Conservation (phyloP, 2,888 invertebrate species). For the Sarcophaga caerulescens region DNA sequence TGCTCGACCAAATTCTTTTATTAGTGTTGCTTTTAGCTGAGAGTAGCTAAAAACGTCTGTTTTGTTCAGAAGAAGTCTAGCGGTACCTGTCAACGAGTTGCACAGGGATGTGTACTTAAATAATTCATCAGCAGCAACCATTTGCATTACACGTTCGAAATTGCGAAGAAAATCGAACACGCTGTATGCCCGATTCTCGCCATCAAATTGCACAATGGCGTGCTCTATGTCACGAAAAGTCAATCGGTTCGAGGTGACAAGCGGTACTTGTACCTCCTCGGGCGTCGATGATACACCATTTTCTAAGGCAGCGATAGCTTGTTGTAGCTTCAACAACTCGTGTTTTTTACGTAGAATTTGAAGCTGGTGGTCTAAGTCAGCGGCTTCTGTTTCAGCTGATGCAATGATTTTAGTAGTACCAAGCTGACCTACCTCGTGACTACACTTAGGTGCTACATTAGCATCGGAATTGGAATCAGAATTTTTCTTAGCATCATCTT, state of each 20-base stretch:
- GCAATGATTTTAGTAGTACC: no score
- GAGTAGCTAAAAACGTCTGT: constrained; percentile 10
- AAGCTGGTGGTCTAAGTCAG: constrained; percentile 3
- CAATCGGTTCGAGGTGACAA: neutral
- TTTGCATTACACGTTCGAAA: constrained; percentile 3
- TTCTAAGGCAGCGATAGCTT: constrained; percentile 2
- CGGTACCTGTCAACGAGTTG: constrained; percentile 19
- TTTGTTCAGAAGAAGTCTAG: constrained; percentile 27
- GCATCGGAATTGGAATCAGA: no score
- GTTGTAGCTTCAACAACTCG: constrained; percentile 17
- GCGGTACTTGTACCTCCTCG: neutral
- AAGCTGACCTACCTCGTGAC: no score
- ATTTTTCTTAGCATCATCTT: neutral
- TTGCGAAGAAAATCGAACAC: neutral
- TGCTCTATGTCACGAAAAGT: constrained; percentile 37
- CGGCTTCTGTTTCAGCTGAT: neutral
- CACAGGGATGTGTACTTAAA: constrained; percentile 11
- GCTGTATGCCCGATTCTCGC: neutral
- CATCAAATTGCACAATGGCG: neutral
- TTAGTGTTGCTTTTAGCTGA: neutral
- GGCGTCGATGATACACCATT: neutral
- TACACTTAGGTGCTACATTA: no score
- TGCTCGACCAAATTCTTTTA: constrained; percentile 32
- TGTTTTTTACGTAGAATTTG: constrained; percentile 6
- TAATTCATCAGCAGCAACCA: constrained; percentile 16